A percentile compares a stretch with the other conserved stretches of the same genome.
phyloP scores from a whole-genome alignment of 2,888 invertebrate genomes.

The Nomada hirtipes region DNA sequence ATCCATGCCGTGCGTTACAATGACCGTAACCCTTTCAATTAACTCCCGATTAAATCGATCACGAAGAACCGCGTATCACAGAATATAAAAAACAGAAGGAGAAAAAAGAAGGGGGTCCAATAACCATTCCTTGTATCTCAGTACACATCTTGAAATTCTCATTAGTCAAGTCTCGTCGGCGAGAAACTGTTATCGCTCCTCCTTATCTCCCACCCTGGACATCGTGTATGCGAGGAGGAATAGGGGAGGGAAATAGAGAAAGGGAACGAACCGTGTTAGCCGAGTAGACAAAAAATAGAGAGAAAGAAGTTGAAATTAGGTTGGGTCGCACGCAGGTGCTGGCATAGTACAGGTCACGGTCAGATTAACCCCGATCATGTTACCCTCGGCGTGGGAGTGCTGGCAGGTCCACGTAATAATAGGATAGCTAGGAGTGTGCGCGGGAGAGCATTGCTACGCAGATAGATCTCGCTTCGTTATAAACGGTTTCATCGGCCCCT shows the following conservation, averaged over 20 bases:
- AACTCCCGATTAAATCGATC: constrained; percentile 28
- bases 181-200: constrained; percentile 47
- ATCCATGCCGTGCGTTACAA: background rate
- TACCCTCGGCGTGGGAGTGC: constrained; percentile 83
- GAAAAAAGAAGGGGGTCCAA: constrained; percentile 1
- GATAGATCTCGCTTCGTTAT: constrained; percentile 74
- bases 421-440: constrained; percentile 76
- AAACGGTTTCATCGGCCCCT: constrained; percentile 74
- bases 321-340: constrained; percentile 77
- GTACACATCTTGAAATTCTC: constrained; percentile 48
- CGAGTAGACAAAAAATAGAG: constrained; percentile 5
- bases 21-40: constrained; percentile 19
- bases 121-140: constrained; percentile 28
- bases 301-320: constrained; percentile 69
- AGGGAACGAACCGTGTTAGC: constrained; percentile 21
- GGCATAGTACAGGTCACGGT: constrained; percentile 81
- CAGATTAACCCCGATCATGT: constrained; percentile 84
- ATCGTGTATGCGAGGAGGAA: background rate
- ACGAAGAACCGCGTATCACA: background rate
- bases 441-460: constrained; percentile 63
- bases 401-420: constrained; percentile 81
- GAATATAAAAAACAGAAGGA: background rate
- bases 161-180: constrained; percentile 51
- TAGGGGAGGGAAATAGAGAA: constrained; percentile 14
- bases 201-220: constrained; percentile 54